Percentiles rank a stretch among this genome's conserved stretches.
phyloP scores from a whole-genome alignment of 2,888 invertebrate species.

The Coremacera marginata region DNA sequence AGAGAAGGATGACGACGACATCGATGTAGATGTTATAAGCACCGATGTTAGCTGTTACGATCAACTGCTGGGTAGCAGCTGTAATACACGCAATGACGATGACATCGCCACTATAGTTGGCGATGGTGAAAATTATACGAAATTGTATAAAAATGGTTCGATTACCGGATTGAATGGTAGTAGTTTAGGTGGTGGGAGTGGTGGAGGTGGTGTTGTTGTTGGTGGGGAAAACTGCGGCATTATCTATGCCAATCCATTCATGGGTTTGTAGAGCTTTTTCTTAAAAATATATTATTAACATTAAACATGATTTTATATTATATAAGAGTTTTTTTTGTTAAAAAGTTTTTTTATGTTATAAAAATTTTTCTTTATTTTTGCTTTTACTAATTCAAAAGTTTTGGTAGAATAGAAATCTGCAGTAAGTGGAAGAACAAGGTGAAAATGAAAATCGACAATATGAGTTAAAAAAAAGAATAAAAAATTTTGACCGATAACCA shows the following conservation, averaged over 20 bases:
- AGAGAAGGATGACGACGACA: constrained; percentile 68
- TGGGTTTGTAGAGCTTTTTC: constrained; percentile 66
- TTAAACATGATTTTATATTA: not conserved
- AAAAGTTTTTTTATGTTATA: not conserved
- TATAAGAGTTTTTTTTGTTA: not conserved
- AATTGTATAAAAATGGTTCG: constrained; percentile 51
- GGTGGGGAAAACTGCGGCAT: constrained; percentile 64
- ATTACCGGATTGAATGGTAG: constrained; percentile 45
- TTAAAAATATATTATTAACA: not conserved
- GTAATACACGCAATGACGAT: constrained; percentile 64
- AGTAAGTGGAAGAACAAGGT: not conserved
- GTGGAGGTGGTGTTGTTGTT: constrained; percentile 57
- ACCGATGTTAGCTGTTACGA: constrained; percentile 69
- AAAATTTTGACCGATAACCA: no score
- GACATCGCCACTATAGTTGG: constrained; percentile 64
- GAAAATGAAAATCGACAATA: not conserved
- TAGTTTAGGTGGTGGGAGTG: constrained; percentile 41
- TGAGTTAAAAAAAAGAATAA: no score
- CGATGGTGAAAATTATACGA: constrained; percentile 58
- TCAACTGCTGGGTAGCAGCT: constrained; percentile 64
- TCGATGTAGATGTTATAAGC: constrained; percentile 68
- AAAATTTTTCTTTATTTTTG: not conserved
- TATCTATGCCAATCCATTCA: constrained; percentile 69
- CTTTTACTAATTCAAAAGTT: constrained; percentile 1
- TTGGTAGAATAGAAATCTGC: no score